A percentile compares a stretch with the other conserved stretches of the same genome.
These are phyloP conservation scores for Podocnemis expansa DNA, from an alignment of 2,113 vertebrate species.

Conservation along the genomic window DNA sequence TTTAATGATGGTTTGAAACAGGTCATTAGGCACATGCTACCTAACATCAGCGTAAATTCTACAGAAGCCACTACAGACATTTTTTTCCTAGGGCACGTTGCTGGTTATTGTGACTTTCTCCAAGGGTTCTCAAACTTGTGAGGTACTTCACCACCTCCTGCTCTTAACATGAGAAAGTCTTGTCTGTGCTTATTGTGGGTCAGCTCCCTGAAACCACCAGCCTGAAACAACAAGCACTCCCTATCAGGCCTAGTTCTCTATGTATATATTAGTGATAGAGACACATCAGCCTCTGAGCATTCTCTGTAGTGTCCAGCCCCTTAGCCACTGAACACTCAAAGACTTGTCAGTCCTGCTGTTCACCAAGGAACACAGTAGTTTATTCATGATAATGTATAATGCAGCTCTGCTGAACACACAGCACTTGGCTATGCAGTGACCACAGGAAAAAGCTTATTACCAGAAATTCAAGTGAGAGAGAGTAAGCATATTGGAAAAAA, in stretches of 20 bases:
- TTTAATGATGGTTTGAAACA: background rate
- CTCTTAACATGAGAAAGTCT: background rate
- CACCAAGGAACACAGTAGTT: background rate
- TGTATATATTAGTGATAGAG: background rate
- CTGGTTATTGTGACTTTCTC: background rate
- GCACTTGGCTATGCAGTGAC: background rate
- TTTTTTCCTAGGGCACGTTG: background rate
- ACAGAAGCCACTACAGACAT: background rate
- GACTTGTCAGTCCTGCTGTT: background rate
- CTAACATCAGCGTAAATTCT: background rate
- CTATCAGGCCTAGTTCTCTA: background rate
- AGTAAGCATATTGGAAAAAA: background rate
- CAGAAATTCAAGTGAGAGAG: background rate
- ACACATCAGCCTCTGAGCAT: background rate
- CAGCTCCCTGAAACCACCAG: background rate
- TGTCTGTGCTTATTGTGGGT: background rate
- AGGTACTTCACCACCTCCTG: background rate
- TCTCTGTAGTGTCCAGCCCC: background rate
- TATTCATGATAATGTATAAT: background rate
- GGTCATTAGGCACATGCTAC: background rate
- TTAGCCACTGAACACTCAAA: background rate
- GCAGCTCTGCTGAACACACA: background rate
- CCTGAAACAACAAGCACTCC: background rate
- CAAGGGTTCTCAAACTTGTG: background rate
- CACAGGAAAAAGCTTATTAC: background rate